Base-by-base conservation (phyloP, 2,797 vertebrate genomes). In the Menidia menidia region DNA sequence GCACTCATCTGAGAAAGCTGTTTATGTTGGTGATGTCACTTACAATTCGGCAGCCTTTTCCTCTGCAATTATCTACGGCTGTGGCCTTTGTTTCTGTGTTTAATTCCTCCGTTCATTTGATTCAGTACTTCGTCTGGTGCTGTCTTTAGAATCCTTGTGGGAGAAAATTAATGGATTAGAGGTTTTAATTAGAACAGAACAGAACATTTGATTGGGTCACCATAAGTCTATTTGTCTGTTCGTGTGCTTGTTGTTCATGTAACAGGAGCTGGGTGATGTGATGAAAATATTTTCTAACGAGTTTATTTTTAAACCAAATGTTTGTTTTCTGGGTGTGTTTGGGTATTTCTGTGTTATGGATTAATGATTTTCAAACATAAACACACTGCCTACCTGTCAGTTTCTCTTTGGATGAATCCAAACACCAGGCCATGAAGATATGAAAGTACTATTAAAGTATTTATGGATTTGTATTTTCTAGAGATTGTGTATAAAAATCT, bases 101-200 rank as follows among this genome's bases (percentile, higher is more conserved):
- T 87, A 84, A 90, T 88, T 89, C 69, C 60, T 51, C 79, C 71
- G 80, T 91, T 89, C 70, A 74, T 92, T 85, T 70, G 60, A 85
- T 73, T 90, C 85, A 81, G 68, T 15, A 55, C 75, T 75, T 78
- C 32, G 53, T 77, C 78, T 83, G 76, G 54, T 80, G 77, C 72
- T 71, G 72, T 72, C 64, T 58, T 6, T 45, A 3, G 43, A 73
- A 63, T 70, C 75, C 80, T 87, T 75, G 60, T 80, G 65, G 67
- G 60, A 78, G 67, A 42, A 81, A 84, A 85, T 89, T 43, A 89
- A 88, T 83, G 77, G 82, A 87, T 84, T 74, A 77, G 47, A 73
- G 71, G 71, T 88, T 89, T 88, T 89, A 89, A 92, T 92, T 89
- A 83, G 66, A 70, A 67, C 31, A 70, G 68, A 84, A 81, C 81